Base-by-base conservation (phyloP, 2,888 invertebrate species). In the Poecilus cupreus region DNA sequence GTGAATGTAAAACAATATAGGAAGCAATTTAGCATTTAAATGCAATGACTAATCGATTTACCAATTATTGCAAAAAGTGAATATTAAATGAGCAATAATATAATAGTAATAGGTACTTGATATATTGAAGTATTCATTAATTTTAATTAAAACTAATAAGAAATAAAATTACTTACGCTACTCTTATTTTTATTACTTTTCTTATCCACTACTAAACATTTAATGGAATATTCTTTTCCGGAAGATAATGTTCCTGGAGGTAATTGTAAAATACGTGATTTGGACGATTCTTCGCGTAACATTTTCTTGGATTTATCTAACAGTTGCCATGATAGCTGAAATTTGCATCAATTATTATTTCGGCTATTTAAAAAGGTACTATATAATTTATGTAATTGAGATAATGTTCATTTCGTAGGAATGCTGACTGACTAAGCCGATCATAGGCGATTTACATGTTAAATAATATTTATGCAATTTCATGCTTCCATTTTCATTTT, bases 271-370 rank as follows among this genome's bases (percentile, higher is more conserved):
- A 70, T 39, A 6, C 43, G 37, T 6, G 72, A 72, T 54, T 80
- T 80, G 3, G 80, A 37, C 6, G 24, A 8, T 39, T 72, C 70
- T 57, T 72, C 72, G 4, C 22, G 70, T 10, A 80, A 2, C 11
- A 80, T 57, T 37, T 37, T 46, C 11, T 80, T 80, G 10, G 72
- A 37, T 13, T 43, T 70, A 13, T 80, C 80, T 22, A 80, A 43
- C 5, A 80, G 22, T 72, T 80, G 72, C 80, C 80, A 80, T 39
- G 72, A 80, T 11, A 80, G 13, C 80, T 79, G 32, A 51, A 68
- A 68, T 37, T 37, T 37, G 4, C 4, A 32, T 32, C 8, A 32
- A 32, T 32, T 2, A 6, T 32, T 32, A 32, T 32, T 6, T 26
- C 26, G 26, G 5, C 2, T 26, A 26, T 5, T 5, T 3, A 26